Evolutionary conservation across 2,888 invertebrate species (phyloP).

Genomic region (Tortrix viridana): DNA sequence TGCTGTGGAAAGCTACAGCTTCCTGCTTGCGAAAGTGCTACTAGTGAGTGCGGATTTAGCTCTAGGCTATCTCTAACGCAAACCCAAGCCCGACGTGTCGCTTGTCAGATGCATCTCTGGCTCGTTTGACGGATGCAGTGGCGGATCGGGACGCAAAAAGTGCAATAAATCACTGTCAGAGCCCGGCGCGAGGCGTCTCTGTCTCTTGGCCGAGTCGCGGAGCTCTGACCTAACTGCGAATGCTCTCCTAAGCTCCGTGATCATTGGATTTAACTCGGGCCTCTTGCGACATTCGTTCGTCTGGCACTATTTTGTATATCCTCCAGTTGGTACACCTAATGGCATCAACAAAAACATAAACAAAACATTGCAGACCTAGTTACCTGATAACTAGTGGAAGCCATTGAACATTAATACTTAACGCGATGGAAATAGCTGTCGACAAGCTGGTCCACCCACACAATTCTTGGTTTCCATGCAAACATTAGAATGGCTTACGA

Average conservation of each 20-base stretch:
- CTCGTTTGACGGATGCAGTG: slow-evolving; percentile 55
- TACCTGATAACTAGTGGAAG: slow-evolving; percentile 26
- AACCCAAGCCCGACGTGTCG: slow-evolving; percentile 48
- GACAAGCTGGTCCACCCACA: not conserved
- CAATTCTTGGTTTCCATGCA: slow-evolving; percentile 8
- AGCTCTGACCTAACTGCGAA: slow-evolving; percentile 29
- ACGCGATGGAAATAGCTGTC: slow-evolving; percentile 7
- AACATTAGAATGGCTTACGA: not conserved
- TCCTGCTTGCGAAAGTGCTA: slow-evolving; percentile 57
- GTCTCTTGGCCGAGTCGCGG: slow-evolving; percentile 54
- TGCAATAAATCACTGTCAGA: slow-evolving; percentile 67
- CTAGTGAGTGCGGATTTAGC: slow-evolving; percentile 50
- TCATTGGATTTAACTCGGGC: slow-evolving; percentile 22
- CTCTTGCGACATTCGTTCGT: slow-evolving; percentile 16
- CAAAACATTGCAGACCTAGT: slow-evolving; percentile 43
- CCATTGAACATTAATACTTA: not conserved
- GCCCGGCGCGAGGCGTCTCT: slow-evolving; percentile 53
- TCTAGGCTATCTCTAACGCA: slow-evolving; percentile 46
- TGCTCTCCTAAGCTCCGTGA: slow-evolving; percentile 16
- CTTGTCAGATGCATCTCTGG: slow-evolving; percentile 52
- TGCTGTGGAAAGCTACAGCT: slow-evolving; percentile 58
- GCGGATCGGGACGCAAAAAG: slow-evolving; percentile 57
- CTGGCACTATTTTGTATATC: slow-evolving; percentile 9
- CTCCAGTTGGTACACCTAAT: slow-evolving; percentile 18
- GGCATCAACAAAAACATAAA: slow-evolving; percentile 52